Evolutionary conservation across 2,113 vertebrate genomes (phyloP), one percentile per base, ranked within the genome.

Genomic region (Recurvirostra avosetta): DNA sequence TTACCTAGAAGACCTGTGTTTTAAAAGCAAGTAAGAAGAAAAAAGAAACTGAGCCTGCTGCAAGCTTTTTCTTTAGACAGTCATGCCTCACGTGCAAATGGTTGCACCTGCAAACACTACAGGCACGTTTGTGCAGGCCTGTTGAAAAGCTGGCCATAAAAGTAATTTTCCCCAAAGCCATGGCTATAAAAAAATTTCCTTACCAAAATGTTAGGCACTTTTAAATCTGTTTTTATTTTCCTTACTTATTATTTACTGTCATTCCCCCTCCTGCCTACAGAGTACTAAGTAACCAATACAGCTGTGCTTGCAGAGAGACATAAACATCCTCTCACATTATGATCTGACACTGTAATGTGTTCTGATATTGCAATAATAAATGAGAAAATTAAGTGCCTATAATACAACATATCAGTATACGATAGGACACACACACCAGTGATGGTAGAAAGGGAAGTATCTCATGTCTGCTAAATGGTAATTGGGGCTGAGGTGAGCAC

Each of bases 191-290:
- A 96, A 86, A 92, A 91, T 3, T 16, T 85, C 62, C 49, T 92
- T 89, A 92, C 62, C 73, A 91, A 92, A 97, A 95, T 50, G 40
- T 90, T 95, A 79, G 30, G 2, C 76, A 67, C 62, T 94, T 95
- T 96, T 45, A 87, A 92, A 92, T 65, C 73, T 94, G 84, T 79
- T 96, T 94, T 91, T 91, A 95, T 94, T 92, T 95, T 77, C 80
- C 41, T 89, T 88, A 59, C 34, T 79, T 95, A 81, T 68, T 92
- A 92, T 89, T 97, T 95, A 94, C 49, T 85, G 59, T 87, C 49
- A 61, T 76, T 82, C 53, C 49, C 49, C 7, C 30, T 40, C 29
- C 19, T 0, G 0, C 65, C 49, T 56, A 40, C 38, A 45, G 63
- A 85, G 47, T 19, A 95, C 55, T 38, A 76, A 59, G 88, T n/a